Evolutionary conservation across 2,888 invertebrate species (phyloP), one percentile per base, ranked within the genome.

Genomic region (Drosophila phalerata): DNA sequence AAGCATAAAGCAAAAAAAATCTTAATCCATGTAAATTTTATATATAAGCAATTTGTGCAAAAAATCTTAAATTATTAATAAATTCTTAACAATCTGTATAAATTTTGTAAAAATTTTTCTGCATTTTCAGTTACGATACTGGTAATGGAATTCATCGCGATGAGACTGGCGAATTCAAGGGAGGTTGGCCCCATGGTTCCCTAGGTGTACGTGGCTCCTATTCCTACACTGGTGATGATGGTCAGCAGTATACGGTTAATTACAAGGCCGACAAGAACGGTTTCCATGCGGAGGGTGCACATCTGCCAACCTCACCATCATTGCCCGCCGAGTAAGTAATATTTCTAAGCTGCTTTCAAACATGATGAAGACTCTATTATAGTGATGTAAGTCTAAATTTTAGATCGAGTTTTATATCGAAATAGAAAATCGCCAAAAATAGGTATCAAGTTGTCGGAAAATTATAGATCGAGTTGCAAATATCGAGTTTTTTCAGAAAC

Each of bases 191-290:
- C 17, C 93, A 94, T 77, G 94, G 94, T 66, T 94, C 94, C 73
- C 94, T 94, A 90, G 94, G 94, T 5, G 94, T 95, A 6, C 93
- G 94, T 83, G 95, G 95, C 61, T 94, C 94, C 22, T 95, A 95
- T 85, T 95, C 95, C 5, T 95, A 94, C 79, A 93, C 94, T 10
- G 94, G 94, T 11, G 94, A 94, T 79, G 94, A 95, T 88, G 95
- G 95, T 43, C 93, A 94, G 79, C 93, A 94, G 15, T 95, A 94
- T 73, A 94, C 94, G 15, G 94, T 95, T 5, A 93, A 94, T 81
- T 96, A 96, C 89, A 94, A 95, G 63, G 96, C 96, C 58, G 96
- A 96, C 90, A 95, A 95, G 79, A 96, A 95, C 88, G 96, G 96
- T 64, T 97, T 96, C 92, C 94, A 95, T 88, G 95, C 96, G 11